Conservation (phyloP, 2,113 vertebrate species). For the Gallinago jamesoni region DNA sequence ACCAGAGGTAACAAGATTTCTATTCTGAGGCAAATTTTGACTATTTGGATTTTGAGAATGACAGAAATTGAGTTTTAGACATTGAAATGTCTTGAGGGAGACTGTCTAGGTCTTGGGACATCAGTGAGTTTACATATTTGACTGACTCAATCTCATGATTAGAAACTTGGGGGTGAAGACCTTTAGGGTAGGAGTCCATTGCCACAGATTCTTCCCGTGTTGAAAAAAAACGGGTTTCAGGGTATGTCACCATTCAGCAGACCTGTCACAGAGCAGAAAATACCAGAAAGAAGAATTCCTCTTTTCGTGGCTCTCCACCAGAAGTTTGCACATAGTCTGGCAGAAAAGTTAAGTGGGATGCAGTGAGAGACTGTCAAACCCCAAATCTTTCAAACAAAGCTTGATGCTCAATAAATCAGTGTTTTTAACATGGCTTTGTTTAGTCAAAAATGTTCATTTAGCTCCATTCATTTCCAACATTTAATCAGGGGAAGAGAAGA, state of each 20-base stretch:
- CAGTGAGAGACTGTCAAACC: background rate
- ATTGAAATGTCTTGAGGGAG: rapidly evolving
- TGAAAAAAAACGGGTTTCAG: background rate
- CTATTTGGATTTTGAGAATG: background rate
- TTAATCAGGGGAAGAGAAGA: background rate
- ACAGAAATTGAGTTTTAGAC: background rate
- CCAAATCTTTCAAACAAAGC: background rate
- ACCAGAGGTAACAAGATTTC: background rate
- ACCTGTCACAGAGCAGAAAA: background rate
- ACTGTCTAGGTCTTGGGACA: background rate
- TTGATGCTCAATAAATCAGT: background rate
- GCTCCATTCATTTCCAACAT: background rate
- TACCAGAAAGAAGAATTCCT: background rate
- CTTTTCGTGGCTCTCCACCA: background rate
- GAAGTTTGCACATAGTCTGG: background rate
- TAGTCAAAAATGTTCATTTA: background rate
- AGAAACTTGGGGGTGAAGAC: background rate
- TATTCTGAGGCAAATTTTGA: background rate
- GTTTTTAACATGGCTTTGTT: background rate
- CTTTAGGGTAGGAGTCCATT: background rate
- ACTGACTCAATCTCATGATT: background rate
- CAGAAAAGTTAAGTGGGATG: background rate
- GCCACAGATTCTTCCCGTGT: background rate
- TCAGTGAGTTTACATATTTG: background rate
- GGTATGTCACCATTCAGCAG: background rate